Evolutionary conservation across 1,140 invertebrate genomes (phyloP).

Genomic region (Macrotrachela quadricornifera): DNA sequence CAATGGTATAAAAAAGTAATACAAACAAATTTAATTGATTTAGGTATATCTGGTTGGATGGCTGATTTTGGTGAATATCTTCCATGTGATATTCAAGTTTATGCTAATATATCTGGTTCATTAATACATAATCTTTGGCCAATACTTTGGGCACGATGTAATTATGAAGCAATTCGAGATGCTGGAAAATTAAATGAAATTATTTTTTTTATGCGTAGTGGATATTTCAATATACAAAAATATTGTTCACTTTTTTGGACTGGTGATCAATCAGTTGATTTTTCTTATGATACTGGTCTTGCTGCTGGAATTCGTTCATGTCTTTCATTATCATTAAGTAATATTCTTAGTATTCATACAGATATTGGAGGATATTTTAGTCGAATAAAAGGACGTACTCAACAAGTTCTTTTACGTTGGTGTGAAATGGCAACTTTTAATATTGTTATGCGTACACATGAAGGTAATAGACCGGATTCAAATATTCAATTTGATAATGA

Average conservation of each 20-base stretch:
- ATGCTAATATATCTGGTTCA: conserved; percentile 9
- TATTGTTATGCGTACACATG: conserved; percentile 28
- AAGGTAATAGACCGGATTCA: conserved; percentile 25
- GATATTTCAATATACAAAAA: conserved; percentile 15
- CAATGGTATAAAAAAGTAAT: conserved; percentile 29
- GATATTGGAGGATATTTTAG: conserved; percentile 32
- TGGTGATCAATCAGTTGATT: conserved; percentile 32
- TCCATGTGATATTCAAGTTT: conserved; percentile 15
- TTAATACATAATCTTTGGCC: conserved; percentile 18
- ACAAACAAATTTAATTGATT: conserved; percentile 21
- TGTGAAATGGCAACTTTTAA: conserved; percentile 30
- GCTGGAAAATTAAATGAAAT: conserved; percentile 15
- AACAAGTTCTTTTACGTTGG: conserved; percentile 25
- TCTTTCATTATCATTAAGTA: conserved; percentile 20
- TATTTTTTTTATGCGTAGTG: conserved; percentile 24
- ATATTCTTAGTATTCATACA: conserved; percentile 27
- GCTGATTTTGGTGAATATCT: conserved; percentile 32
- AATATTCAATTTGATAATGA: conserved; percentile 26
- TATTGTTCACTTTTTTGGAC: conserved; percentile 19
- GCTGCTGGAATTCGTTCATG: conserved; percentile 21
- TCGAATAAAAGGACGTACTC: conserved; percentile 13
- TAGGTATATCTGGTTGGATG: conserved; percentile 31
- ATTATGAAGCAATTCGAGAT: conserved; percentile 20
- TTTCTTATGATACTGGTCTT: conserved; percentile 22
- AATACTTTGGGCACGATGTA: conserved; percentile 16